A percentile compares a stretch with the other conserved stretches of the same genome.
phyloP scores from a whole-genome alignment of 2,888 invertebrate genomes.

The Altica lythri region DNA sequence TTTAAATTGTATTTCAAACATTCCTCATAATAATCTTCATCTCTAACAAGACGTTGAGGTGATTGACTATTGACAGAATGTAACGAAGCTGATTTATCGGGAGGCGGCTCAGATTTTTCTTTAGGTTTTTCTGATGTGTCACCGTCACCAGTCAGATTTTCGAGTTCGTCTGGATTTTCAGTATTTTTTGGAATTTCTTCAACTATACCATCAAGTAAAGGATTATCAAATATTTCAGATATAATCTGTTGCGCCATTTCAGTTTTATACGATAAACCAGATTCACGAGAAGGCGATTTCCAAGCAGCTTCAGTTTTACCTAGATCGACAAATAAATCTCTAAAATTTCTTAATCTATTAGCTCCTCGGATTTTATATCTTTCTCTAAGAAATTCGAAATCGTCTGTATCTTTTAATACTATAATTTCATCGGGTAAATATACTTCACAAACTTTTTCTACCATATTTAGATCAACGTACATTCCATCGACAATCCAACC shows the following conservation, averaged over 20 bases:
- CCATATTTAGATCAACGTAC: slow-evolving; percentile 59
- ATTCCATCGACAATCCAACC: slow-evolving; percentile 69
- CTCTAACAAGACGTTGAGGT: not conserved
- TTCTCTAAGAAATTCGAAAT: slow-evolving; percentile 54
- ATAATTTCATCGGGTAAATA: slow-evolving; percentile 63
- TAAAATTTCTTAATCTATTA: slow-evolving; percentile 46
- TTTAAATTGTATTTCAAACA: slow-evolving; percentile 41
- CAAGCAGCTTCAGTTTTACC: slow-evolving; percentile 46
- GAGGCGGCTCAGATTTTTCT: too few species aligned
- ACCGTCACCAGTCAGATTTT: too few species aligned
- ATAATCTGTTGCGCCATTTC: slow-evolving; percentile 33
- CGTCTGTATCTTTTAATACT: slow-evolving; percentile 59
- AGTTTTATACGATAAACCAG: slow-evolving; percentile 27
- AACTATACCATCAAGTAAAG: not conserved
- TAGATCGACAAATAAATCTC: slow-evolving; percentile 46
- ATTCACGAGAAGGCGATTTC: slow-evolving; percentile 40
- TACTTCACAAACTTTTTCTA: slow-evolving; percentile 59
- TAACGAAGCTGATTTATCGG: too few species aligned
- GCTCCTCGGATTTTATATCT: slow-evolving; percentile 41
- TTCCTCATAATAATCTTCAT: slow-evolving; percentile 34
- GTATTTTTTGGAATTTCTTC: too few species aligned
- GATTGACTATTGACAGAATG: too few species aligned
- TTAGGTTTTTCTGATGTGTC: too few species aligned
- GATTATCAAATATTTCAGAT: slow-evolving; percentile 37
- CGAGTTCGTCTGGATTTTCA: too few species aligned